Percentiles rank a stretch among this genome's conserved stretches.
These are phyloP conservation scores for Hippocampus kuda DNA, from an alignment of 2,797 vertebrate genomes.

Conservation along the genomic window DNA sequence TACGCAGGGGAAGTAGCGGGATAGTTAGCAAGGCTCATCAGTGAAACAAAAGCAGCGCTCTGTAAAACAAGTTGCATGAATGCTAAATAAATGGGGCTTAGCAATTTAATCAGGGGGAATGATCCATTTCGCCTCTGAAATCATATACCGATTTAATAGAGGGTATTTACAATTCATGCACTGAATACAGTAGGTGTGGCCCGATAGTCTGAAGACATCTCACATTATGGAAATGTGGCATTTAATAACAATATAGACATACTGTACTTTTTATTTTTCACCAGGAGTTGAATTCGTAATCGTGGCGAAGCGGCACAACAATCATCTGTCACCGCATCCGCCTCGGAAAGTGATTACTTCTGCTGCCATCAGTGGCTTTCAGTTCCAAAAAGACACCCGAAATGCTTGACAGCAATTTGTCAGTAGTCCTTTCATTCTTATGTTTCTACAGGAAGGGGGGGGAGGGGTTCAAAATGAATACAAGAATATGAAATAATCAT, in stretches of 20 bases:
- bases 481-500: no score
- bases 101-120: constrained; percentile 4
- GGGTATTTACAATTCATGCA: background rate
- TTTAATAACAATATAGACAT: background rate
- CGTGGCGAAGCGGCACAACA: constrained; percentile 24
- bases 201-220: background rate
- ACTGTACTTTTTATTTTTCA: constrained; percentile 2
- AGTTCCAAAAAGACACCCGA: constrained; percentile 15
- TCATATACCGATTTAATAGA: background rate
- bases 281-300: constrained; percentile 18
- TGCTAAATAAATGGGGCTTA: constrained; percentile 13
- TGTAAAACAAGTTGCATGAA: background rate
- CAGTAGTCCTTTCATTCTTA: no score
- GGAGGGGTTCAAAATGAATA: no score
- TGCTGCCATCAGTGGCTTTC: constrained; percentile 29
- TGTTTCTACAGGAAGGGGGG: no score
- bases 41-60: constrained; percentile 12
- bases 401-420: no score
- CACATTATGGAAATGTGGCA: background rate
- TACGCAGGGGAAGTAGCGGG: constrained; percentile 24
- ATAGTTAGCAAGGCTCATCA: constrained; percentile 11
- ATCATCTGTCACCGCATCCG: background rate
- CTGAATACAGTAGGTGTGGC: background rate
- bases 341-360: no score
- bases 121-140: background rate